Percentiles rank a stretch among this genome's conserved stretches.
Conservation (phyloP, 2,888 invertebrate genomes). For the Acleris emargana region DNA sequence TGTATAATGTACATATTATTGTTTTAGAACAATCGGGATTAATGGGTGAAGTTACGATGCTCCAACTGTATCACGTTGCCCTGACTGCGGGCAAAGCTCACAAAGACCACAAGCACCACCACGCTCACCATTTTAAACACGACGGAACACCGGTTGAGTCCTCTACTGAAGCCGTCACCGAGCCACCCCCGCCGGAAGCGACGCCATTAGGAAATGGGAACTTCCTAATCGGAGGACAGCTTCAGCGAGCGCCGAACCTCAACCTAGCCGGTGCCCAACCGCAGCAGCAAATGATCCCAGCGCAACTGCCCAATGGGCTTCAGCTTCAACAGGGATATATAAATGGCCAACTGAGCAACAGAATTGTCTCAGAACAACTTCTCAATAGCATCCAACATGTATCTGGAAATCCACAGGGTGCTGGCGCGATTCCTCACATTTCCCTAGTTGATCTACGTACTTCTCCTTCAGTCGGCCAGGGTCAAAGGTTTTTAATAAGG, state of each 20-base stretch:
- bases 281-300: conserved; percentile 72
- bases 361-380: conserved; percentile 83
- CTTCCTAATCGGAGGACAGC: conserved; percentile 85
- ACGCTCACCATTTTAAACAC: conserved; percentile 91
- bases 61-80: conserved; percentile 91
- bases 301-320: conserved; percentile 75
- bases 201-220: conserved; percentile 79
- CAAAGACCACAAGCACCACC: conserved; percentile 94
- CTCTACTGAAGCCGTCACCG: conserved; percentile 83
- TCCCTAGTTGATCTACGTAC: conserved; percentile 47
- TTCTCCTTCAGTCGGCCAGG: conserved; percentile 49
- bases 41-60: conserved; percentile 90
- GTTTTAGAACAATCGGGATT: conserved; percentile 85
- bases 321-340: conserved; percentile 83
- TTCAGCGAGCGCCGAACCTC: conserved; percentile 83
- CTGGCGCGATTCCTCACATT: conserved; percentile 47
- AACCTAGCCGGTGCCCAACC: conserved; percentile 73
- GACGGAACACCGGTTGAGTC: conserved; percentile 86
- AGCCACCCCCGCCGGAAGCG: conserved; percentile 74
- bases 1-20: not conserved
- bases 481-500: conserved; percentile 43
- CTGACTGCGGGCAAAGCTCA: conserved; percentile 94
- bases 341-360: conserved; percentile 86
- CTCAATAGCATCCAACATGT: conserved; percentile 63
- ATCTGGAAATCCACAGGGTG: conserved; percentile 47